These are phyloP conservation scores for Scolopax mira DNA, from an alignment of 2,113 vertebrate genomes.

Conservation along the genomic window DNA sequence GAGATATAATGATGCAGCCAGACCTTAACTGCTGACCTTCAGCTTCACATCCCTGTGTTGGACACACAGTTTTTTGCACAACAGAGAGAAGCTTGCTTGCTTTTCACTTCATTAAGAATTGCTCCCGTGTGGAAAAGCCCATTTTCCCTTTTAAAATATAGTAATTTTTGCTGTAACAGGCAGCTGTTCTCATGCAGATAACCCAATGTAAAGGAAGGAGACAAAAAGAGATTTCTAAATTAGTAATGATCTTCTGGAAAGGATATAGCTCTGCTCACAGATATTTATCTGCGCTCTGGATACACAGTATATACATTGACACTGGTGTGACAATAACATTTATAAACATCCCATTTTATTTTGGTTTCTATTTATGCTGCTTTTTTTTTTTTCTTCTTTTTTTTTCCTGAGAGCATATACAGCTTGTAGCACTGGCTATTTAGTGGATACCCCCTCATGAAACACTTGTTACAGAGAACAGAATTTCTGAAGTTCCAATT, in stretches of 20 bases:
- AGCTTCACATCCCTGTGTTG: not conserved
- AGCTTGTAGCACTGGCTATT: not conserved
- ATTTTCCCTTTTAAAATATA: not conserved
- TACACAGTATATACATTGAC: not conserved
- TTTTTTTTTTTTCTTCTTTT: too few relatives aligned
- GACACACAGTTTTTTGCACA: not conserved
- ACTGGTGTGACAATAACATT: not conserved
- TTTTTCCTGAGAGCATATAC: accelerated
- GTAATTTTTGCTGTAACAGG: not conserved
- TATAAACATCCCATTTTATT: not conserved
- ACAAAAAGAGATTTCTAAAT: not conserved
- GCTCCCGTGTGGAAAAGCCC: not conserved
- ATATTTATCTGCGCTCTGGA: not conserved
- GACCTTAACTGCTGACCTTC: not conserved
- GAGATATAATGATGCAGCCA: constrained; percentile 11
- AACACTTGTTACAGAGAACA: not conserved
- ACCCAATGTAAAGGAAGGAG: not conserved
- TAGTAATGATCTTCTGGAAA: not conserved
- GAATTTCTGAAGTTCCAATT: not conserved
- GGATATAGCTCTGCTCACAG: not conserved
- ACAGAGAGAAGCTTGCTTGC: not conserved
- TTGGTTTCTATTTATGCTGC: not conserved
- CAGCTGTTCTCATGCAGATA: not conserved
- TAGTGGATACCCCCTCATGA: not conserved
- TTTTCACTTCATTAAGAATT: not conserved